Evolutionary conservation across 2,888 invertebrate genomes (phyloP).

Genomic region (Fissipunctia ypsillon): DNA sequence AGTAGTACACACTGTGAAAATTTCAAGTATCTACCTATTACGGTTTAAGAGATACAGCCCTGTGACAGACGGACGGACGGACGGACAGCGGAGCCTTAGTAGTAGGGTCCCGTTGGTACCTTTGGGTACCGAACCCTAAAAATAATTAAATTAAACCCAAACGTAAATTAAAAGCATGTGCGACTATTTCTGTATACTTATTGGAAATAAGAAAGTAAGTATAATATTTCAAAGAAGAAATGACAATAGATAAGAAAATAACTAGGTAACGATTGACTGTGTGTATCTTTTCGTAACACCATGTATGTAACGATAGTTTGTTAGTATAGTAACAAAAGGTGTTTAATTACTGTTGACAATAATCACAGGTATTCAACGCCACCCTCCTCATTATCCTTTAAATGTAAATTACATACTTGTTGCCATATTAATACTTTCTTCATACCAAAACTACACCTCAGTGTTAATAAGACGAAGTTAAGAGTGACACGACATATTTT

Average conservation of each 20-base stretch:
- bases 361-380: neutral
- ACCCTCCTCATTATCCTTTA: neutral
- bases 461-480: neutral
- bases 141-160: neutral
- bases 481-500: neutral
- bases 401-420: neutral
- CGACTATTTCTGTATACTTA: neutral
- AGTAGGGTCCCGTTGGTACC: no score
- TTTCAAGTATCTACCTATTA: no score
- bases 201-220: no score
- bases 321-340: neutral
- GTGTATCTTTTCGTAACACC: neutral
- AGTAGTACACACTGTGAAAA: no score
- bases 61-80: no score
- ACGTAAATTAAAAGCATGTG: neutral
- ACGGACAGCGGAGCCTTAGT: no score
- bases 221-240: neutral
- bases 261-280: no score
- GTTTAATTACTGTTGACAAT: constrained; percentile 7
- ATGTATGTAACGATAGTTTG: neutral
- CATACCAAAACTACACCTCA: neutral
- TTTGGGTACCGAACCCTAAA: neutral
- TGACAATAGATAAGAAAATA: neutral
- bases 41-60: no score
- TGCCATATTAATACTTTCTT: neutral